phyloP scores from a whole-genome alignment of 2,888 invertebrate genomes.

The Microplitis deprimator region DNA sequence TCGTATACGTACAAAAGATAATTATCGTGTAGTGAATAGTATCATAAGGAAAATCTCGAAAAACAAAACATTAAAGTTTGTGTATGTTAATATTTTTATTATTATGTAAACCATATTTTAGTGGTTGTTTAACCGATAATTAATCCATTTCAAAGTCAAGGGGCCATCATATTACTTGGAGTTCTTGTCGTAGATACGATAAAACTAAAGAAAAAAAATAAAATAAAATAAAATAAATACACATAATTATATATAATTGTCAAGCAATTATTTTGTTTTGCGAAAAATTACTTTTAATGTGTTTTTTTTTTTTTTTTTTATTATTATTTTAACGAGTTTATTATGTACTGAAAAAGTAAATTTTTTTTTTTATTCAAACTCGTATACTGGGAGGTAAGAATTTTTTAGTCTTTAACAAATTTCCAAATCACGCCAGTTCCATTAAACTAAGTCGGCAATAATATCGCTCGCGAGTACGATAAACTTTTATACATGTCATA shows the following conservation, averaged over 20 bases:
- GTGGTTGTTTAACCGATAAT: background rate
- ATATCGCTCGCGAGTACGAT: constrained; percentile 19
- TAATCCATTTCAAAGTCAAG: constrained; percentile 45
- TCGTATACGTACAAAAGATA: background rate
- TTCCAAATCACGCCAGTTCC: background rate
- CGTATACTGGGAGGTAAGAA: too few relatives aligned
- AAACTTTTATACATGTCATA: background rate
- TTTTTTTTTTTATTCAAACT: too few relatives aligned
- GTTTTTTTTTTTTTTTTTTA: background rate
- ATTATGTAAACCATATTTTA: constrained; percentile 29
- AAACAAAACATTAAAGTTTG: constrained; percentile 4
- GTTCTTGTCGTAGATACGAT: background rate
- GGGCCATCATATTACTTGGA: constrained; percentile 39
- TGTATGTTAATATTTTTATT: background rate
- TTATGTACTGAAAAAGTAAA: too few relatives aligned
- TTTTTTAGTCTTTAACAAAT: background rate
- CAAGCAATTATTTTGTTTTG: background rate
- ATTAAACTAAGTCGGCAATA: constrained; percentile 18
- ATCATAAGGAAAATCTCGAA: background rate
- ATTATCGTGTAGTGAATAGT: constrained; percentile 3
- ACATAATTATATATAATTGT: constrained; percentile 6
- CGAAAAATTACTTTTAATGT: background rate
- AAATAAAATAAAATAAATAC: constrained; percentile 4
- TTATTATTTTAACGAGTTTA: background rate
- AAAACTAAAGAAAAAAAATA: background rate